Evolutionary conservation across 2,113 vertebrate genomes (phyloP).

Genomic region (Rhabdomys dilectus): DNA sequence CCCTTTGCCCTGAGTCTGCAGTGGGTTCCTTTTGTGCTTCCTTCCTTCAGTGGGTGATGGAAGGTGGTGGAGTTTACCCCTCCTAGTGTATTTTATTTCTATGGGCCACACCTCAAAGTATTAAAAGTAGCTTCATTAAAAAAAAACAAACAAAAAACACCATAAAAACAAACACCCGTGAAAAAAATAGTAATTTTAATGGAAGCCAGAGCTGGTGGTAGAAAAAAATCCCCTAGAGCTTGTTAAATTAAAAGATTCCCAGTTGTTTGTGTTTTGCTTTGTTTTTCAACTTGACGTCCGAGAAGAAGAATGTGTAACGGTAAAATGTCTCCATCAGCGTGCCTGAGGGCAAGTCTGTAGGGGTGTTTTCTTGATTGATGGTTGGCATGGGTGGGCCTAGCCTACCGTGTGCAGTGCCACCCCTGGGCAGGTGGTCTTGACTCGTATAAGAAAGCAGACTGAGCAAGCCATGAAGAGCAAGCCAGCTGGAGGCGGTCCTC

Average conservation of each 20-base stretch:
- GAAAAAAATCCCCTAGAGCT: background rate
- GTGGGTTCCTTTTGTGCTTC: slow-evolving; percentile 74
- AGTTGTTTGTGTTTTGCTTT: background rate
- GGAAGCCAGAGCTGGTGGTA: background rate
- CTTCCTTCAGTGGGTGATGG: slow-evolving; percentile 63
- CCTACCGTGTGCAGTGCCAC: background rate
- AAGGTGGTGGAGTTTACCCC: slow-evolving; percentile 75
- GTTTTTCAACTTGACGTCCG: background rate
- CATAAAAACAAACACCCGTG: background rate
- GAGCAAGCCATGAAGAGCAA: background rate
- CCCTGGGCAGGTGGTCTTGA: background rate
- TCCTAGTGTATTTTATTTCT: slow-evolving; percentile 85
- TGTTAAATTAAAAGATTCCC: background rate
- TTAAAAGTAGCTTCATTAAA: slow-evolving; percentile 88
- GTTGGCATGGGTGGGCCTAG: background rate
- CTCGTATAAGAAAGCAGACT: background rate
- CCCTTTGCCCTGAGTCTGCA: slow-evolving; percentile 82
- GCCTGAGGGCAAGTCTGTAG: background rate
- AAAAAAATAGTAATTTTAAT: background rate
- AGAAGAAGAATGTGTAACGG: background rate
- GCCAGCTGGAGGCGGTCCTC: background rate
- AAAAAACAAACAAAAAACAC: background rate
- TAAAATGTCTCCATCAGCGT: no score
- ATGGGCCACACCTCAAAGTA: slow-evolving; percentile 81
- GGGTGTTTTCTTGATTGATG: background rate